Evolutionary conservation across 2,888 invertebrate species (phyloP), one percentile per base, ranked within the genome.

Genomic region (Oxytorus armatus): DNA sequence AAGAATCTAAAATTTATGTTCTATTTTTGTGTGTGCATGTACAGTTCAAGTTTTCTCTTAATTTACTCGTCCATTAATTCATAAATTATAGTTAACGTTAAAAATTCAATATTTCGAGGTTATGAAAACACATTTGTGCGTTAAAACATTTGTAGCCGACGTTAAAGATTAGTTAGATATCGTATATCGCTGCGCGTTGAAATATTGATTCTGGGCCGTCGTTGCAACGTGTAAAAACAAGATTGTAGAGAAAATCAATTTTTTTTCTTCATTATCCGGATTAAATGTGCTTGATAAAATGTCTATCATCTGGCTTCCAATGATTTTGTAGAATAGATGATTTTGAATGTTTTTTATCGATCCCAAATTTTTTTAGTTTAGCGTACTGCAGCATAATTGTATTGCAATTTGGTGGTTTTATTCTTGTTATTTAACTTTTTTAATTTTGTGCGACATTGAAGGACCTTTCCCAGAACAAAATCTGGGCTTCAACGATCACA

Each of bases 41-140:
- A 0, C n/a, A 23, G 23, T 16, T 33, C 14, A 25, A 44, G 33
- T 49, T 36, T 4, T 47, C n/a, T 33, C 5, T 47, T 25, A 2
- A 39, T 21, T 59, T 49, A 25, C 3, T 57, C 23, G 16, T 36
- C 21, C 4, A 16, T 39, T 68, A 10, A 36, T 36, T 5, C 29
- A 29, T 3, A 36, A 36, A 8, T 36, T 8, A 36, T 4, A 4
- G 23, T 33, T 16, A 21, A 25, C 25, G 14, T 36, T 29, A 47
- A 16, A 49, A 1, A 55, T 63, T 47, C 33, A n/a, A 70, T 49
- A 47, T 70, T 65, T 77, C 16, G 44, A 77, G 77, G 77, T 77
- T 77, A 77, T 49, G 25, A 53, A 36, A 36, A 36, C 36, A 36
- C 36, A 8, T 8, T 36, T 36, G 4, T 36, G 8, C 36, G 36